A percentile compares a stretch with the other conserved stretches of the same genome.
phyloP scores from a whole-genome alignment of 1,140 invertebrate genomes.

The Steinernema feltiae region DNA sequence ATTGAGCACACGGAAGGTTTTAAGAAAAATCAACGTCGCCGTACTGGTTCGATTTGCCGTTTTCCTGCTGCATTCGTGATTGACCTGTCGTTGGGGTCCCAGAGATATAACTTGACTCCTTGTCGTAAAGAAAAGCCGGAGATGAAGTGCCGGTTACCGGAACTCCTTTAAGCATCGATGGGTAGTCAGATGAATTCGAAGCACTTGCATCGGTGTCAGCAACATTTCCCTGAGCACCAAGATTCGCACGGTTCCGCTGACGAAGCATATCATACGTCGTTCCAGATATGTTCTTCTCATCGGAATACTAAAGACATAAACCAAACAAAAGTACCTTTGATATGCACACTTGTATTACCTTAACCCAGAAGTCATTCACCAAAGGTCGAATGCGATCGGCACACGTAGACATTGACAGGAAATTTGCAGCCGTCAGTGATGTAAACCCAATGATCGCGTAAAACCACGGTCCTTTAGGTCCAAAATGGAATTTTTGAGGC shows the following conservation, averaged over 20 bases:
- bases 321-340: not conserved
- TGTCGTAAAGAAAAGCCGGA: not conserved
- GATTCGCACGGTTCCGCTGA: not conserved
- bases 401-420: not conserved
- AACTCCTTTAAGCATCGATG: not conserved
- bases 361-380: not conserved
- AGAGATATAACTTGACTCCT: not conserved
- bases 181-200: not conserved
- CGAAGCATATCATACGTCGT: not conserved
- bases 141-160: not conserved
- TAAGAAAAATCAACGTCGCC: not conserved
- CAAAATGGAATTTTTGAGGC: not conserved
- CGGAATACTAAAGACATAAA: not conserved
- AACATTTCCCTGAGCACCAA: not conserved
- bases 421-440: not conserved
- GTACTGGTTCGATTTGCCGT: not conserved
- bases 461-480: not conserved
- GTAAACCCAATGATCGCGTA: not conserved
- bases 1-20: not conserved
- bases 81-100: not conserved
- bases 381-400: not conserved
- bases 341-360: not conserved
- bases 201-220: not conserved
- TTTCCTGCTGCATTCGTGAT: not conserved
- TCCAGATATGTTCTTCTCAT: not conserved